Percentiles rank a stretch among this genome's conserved stretches.
Conservation (phyloP, 1,140 invertebrate species). For the Drosophila nigrodunni region DNA sequence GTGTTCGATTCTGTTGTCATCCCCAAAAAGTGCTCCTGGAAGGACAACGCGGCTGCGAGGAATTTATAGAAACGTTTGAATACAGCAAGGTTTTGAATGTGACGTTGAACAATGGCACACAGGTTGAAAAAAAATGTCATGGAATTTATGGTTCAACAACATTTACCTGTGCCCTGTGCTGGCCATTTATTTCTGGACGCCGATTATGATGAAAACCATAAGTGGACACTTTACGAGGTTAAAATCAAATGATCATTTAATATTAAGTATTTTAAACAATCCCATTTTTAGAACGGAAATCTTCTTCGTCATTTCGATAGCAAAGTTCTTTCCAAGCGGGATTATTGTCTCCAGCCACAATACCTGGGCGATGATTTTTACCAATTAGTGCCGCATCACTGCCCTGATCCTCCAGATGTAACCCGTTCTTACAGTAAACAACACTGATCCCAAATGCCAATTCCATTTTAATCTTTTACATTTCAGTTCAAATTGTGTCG, state of each 20-base stretch:
- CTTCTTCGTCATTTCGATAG: conserved; percentile 23
- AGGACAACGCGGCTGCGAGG: conserved; percentile 5
- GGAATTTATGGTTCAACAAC: conserved; percentile 45
- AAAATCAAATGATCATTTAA: neutral
- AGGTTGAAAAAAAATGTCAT: conserved; percentile 12
- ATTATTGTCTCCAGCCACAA: conserved; percentile 1
- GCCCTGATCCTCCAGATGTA: neutral
- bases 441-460: too few relatives aligned
- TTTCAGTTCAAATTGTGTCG: conserved; percentile 87
- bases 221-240: conserved; percentile 62
- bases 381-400: conserved; percentile 7
- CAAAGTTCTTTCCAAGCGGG: neutral
- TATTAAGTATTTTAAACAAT: neutral
- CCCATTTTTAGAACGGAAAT: conserved; percentile 44
- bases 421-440: conserved; percentile 20
- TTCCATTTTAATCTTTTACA: too few relatives aligned
- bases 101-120: conserved; percentile 30
- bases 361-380: neutral
- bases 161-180: conserved; percentile 49
- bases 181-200: neutral
- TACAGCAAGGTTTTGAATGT: conserved; percentile 38
- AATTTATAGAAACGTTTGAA: neutral
- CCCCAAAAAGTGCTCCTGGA: neutral
- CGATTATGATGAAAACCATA: neutral
- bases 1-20: conserved; percentile 65